A percentile compares a stretch with the other conserved stretches of the same genome.
These are phyloP conservation scores for Oscheius sp. DNA, from an alignment of 2,888 invertebrate species.

Conservation along the genomic window DNA sequence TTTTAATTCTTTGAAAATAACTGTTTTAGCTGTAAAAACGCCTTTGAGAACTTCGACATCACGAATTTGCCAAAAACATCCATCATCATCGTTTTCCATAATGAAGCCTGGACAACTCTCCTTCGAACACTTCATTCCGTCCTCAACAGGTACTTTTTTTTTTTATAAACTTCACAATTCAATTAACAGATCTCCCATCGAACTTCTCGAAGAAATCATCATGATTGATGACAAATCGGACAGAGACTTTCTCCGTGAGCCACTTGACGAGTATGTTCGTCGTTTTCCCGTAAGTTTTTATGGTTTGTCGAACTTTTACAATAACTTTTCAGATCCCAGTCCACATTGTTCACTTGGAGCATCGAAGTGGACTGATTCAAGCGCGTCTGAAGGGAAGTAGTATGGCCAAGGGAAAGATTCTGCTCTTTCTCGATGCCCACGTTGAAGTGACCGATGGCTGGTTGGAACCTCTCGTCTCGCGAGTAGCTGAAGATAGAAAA, in stretches of 20 bases:
- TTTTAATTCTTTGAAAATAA: not conserved
- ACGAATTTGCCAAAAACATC: constrained; percentile 88
- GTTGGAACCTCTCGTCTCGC: constrained; percentile 90
- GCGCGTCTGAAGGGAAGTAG: constrained; percentile 93
- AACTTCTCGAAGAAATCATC: constrained; percentile 71
- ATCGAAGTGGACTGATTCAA: constrained; percentile 93
- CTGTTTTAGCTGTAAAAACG: constrained; percentile 41
- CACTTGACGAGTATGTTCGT: constrained; percentile 68
- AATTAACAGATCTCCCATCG: constrained; percentile 57
- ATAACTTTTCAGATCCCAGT: constrained; percentile 82
- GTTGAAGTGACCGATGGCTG: constrained; percentile 89
- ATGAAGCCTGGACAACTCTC: constrained; percentile 97
- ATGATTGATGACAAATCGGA: constrained; percentile 72
- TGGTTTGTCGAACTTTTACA: constrained; percentile 7
- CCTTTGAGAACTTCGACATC: constrained; percentile 32
- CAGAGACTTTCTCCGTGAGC: constrained; percentile 67
- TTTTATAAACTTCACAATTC: constrained; percentile 1
- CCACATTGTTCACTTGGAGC: constrained; percentile 86
- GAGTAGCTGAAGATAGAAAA: constrained; percentile 87
- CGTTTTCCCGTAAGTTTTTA: constrained; percentile 56
- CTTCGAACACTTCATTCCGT: constrained; percentile 78
- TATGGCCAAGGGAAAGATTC: constrained; percentile 88
- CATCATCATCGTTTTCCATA: constrained; percentile 98
- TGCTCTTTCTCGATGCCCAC: constrained; percentile 98
- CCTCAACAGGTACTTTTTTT: constrained; percentile 61